Base-by-base conservation (phyloP, 2,797 vertebrate species). In the Notolepis coatsorum region DNA sequence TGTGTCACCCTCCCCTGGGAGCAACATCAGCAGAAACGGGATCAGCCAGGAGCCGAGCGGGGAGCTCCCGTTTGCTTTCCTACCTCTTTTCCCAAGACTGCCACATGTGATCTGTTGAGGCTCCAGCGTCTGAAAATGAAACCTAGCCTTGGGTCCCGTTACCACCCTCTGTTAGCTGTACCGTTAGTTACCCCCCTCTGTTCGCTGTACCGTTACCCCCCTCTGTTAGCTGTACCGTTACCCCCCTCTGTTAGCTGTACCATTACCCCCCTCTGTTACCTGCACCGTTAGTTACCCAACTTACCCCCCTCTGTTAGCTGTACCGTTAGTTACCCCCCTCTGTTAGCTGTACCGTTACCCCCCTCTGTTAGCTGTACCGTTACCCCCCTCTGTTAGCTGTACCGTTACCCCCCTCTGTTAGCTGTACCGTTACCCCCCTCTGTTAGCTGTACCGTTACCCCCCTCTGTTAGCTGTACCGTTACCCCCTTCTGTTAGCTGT, bases 21-120 rank as follows among this genome's bases (percentile, higher is more conserved):
- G 83, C 76, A 71, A 53, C 74, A 84, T 88, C 82, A 83, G 76
- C 82, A 82, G 77, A 83, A 86, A 75, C 61, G 28, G 47, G 55
- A 80, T 62, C 77, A 84, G 61, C n/a, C 38, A 23, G 18, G 52
- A 76, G 65, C 41, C 15, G 51, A n/a, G n/a, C 31, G 71, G 63
- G 24, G 10, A 68, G 70, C 60, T 70, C 64, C 62, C 28, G 49
- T 80, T 82, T 81, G 71, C 74, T 79, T 84, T 79, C 71, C 55
- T 71, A 68, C 55, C 18, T 0, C 18, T 51, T 75, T 75, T 65
- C 48, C 57, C 55, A 61, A 65, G 53, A 68, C 57, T 75, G 60
- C 49, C 65, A 65, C 68, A 79, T 69, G 62, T 63, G 41, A 59
- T 60, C 47, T 59, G 55, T 67, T 17, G 55, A 37, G 38, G 41